A percentile compares a stretch with the other conserved stretches of the same genome.
phyloP scores from a whole-genome alignment of 2,888 invertebrate species.

The Amorpha juglandis region DNA sequence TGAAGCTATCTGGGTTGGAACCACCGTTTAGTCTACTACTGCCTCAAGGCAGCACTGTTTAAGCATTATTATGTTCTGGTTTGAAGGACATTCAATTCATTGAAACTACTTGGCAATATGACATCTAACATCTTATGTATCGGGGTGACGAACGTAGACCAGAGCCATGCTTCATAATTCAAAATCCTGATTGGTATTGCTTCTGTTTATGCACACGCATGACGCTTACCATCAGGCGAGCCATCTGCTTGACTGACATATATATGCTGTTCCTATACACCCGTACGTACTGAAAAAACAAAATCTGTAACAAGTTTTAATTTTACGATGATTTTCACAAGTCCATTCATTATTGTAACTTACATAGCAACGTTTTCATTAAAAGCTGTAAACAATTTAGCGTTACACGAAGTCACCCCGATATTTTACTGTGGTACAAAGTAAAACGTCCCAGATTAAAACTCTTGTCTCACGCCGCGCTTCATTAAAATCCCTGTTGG shows the following conservation, averaged over 20 bases:
- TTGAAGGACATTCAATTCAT: too few species aligned
- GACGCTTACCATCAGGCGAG: too few species aligned
- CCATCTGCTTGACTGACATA: neutral
- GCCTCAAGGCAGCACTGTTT: too few species aligned
- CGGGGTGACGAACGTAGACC: too few species aligned
- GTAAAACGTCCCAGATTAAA: slow-evolving; percentile 57
- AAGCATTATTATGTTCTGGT: too few species aligned
- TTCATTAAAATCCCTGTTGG: slow-evolving; percentile 48
- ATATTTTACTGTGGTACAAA: slow-evolving; percentile 33
- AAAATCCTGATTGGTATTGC: too few species aligned
- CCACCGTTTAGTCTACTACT: too few species aligned
- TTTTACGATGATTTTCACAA: neutral
- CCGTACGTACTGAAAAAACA: neutral
- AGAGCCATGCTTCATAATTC: too few species aligned
- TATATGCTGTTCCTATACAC: neutral
- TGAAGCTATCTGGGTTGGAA: too few species aligned
- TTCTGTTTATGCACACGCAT: too few species aligned
- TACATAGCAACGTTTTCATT: slow-evolving; percentile 20
- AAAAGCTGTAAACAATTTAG: slow-evolving; percentile 17
- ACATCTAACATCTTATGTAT: too few species aligned
- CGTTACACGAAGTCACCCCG: slow-evolving; percentile 5
- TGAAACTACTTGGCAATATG: too few species aligned
- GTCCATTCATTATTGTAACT: slow-evolving; percentile 12
- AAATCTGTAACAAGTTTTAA: neutral
- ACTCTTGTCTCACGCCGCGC: slow-evolving; percentile 51